These are phyloP conservation scores for Liparis tanakae DNA, from an alignment of 2,797 vertebrate species.

Conservation along the genomic window DNA sequence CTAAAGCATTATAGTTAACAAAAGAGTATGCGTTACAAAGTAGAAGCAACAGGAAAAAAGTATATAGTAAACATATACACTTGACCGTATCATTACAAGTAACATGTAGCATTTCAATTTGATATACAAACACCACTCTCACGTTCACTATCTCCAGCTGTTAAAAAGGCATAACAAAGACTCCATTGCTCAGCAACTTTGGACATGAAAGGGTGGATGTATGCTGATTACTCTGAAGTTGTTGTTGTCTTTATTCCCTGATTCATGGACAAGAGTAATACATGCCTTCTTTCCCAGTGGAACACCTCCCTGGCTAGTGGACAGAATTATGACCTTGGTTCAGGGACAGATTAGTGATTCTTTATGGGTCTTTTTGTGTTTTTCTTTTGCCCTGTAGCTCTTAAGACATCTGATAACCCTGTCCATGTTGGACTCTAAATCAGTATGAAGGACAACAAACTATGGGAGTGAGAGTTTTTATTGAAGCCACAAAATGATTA, in stretches of 20 bases:
- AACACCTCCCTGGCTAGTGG: background rate
- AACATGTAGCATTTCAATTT: background rate
- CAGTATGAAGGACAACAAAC: slow-evolving; percentile 4
- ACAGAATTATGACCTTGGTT: slow-evolving; percentile 31
- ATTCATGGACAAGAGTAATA: slow-evolving; percentile 19
- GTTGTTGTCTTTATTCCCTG: slow-evolving; percentile 11
- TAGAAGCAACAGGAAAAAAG: background rate
- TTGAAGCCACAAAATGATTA: slow-evolving; percentile 14
- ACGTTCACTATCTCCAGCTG: background rate
- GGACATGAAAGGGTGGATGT: background rate
- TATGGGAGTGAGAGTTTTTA: background rate
- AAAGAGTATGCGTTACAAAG: background rate
- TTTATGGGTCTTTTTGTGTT: slow-evolving; percentile 21
- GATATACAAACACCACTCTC: background rate
- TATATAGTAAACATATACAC: background rate
- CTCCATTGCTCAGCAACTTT: slow-evolving; percentile 6
- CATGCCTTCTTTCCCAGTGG: slow-evolving; percentile 16
- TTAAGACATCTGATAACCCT: slow-evolving; percentile 21
- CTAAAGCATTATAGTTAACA: background rate
- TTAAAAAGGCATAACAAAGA: slow-evolving; percentile 1
- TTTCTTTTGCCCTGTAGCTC: slow-evolving; percentile 10
- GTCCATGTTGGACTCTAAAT: slow-evolving; percentile 33
- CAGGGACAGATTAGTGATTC: slow-evolving; percentile 33
- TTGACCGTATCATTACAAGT: background rate
- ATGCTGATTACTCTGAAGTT: background rate